Evolutionary conservation across 2,888 invertebrate genomes (phyloP).

Genomic region (Sarcophaga rosellei): DNA sequence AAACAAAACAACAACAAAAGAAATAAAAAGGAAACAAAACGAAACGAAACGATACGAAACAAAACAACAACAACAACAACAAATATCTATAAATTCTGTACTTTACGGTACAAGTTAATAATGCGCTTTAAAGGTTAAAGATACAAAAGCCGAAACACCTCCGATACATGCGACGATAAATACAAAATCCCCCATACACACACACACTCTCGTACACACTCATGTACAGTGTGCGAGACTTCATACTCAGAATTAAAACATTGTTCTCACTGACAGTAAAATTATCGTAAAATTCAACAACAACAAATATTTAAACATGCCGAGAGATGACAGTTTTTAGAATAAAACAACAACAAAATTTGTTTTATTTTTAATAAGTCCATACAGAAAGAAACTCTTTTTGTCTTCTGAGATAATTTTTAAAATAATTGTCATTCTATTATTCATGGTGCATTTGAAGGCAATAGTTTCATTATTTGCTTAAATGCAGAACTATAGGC

Average conservation of each 20-base stretch:
- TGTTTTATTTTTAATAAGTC: not conserved
- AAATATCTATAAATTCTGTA: constrained; percentile 62
- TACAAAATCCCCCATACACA: constrained; percentile 54
- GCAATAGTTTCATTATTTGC: no score
- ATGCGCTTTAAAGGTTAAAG: constrained; percentile 70
- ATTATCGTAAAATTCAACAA: not conserved
- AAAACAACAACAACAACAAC: not conserved
- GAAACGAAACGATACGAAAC: not conserved
- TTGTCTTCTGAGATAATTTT: not conserved
- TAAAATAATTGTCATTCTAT: not conserved
- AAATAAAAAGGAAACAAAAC: not conserved
- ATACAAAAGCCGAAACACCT: constrained; percentile 69
- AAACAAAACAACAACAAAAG: not conserved
- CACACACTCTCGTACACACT: not conserved
- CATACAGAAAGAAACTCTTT: not conserved
- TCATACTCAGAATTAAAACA: not conserved
- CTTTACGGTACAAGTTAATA: constrained; percentile 66
- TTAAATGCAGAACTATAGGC: not conserved
- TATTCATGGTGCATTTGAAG: no score
- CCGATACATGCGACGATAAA: constrained; percentile 64
- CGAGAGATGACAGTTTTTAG: not conserved
- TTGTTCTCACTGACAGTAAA: not conserved
- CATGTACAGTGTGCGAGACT: not conserved
- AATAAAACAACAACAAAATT: not conserved
- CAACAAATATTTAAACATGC: not conserved